phyloP scores from a whole-genome alignment of 2,797 vertebrate species.

The Galaxias olidus region DNA sequence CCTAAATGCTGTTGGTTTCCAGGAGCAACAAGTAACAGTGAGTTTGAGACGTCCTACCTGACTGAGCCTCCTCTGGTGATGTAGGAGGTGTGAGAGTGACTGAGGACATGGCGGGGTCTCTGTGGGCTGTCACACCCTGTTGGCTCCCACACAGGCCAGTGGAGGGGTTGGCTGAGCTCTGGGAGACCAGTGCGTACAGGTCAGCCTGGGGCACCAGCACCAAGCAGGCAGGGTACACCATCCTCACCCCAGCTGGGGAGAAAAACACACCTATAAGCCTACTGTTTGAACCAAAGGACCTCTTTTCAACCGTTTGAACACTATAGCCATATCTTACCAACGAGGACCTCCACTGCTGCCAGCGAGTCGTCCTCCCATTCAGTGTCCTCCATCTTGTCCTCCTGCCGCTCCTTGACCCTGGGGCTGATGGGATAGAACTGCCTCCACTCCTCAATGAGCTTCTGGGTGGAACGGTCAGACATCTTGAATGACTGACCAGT shows the following conservation, averaged over 20 bases:
- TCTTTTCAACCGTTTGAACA: too few relatives aligned
- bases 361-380: constrained; percentile 99
- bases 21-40: too few relatives aligned
- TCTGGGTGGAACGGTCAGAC: constrained; percentile 95
- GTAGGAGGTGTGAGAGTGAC: constrained; percentile 98
- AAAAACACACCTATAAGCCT: too few relatives aligned
- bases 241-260: constrained; percentile 96
- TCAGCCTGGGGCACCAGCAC: constrained; percentile 97
- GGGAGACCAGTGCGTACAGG: too few relatives aligned
- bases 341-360: constrained; percentile 96
- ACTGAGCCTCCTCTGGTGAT: constrained; percentile 95
- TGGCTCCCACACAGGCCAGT: constrained; percentile 90
- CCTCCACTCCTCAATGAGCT: constrained; percentile 98
- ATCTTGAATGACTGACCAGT: constrained; percentile 98
- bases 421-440: constrained; percentile 97
- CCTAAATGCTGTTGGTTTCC: too few relatives aligned
- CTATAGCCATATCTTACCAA: constrained; percentile 79
- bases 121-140: constrained; percentile 95
- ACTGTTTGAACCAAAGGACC: too few relatives aligned
- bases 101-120: constrained; percentile 96
- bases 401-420: constrained; percentile 81
- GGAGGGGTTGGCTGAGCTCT: constrained; percentile 88
- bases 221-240: constrained; percentile 97
- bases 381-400: constrained; percentile 92
- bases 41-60: constrained; percentile 82